These are phyloP conservation scores for Atta texana DNA, from an alignment of 1,140 invertebrate genomes.

Conservation along the genomic window DNA sequence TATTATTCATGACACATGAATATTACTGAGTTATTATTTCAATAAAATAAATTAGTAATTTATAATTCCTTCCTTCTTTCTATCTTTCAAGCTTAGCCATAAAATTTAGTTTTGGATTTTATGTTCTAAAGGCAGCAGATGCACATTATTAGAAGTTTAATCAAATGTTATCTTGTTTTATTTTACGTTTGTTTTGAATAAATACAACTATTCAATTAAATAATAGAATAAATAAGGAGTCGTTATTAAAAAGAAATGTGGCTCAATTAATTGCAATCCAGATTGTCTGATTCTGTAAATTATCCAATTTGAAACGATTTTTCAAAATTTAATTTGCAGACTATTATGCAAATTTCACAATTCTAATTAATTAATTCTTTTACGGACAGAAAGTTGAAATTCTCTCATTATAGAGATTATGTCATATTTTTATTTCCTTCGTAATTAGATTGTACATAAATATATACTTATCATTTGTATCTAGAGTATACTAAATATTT, in stretches of 20 bases:
- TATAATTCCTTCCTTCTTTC: too few relatives aligned
- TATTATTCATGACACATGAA: too few relatives aligned
- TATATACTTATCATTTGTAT: neutral
- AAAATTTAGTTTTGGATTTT: neutral
- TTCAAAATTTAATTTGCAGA: neutral
- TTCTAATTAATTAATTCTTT: neutral
- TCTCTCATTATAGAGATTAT: neutral
- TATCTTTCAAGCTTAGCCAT: neutral
- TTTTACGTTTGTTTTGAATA: neutral
- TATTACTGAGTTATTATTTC: too few relatives aligned
- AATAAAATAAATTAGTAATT: too few relatives aligned
- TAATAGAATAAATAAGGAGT: neutral
- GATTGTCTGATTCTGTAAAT: neutral
- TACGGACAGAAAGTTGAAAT: neutral
- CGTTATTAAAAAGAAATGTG: constrained; percentile 1
- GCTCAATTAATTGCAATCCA: neutral
- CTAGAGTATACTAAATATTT: neutral
- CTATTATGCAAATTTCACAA: neutral
- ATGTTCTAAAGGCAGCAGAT: neutral
- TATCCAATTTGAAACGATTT: neutral
- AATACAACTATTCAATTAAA: neutral
- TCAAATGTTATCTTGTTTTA: neutral
- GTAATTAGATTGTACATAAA: constrained; percentile 6
- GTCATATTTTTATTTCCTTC: neutral
- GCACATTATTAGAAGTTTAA: neutral